A percentile compares a stretch with the other conserved stretches of the same genome.
Conservation (phyloP, 2,888 invertebrate species). For the Cryptus armator region DNA sequence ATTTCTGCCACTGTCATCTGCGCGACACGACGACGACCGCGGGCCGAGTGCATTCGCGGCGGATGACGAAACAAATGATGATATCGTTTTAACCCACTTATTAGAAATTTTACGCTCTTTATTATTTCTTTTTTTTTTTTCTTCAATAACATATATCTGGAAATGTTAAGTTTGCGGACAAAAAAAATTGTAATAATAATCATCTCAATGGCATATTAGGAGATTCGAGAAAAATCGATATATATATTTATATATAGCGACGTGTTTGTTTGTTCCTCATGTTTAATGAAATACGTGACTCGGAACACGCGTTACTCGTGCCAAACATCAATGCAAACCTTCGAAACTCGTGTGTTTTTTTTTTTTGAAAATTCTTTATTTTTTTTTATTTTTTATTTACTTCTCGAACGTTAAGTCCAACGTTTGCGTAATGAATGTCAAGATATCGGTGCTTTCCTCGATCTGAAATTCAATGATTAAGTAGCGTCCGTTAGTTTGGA, state of each 20-base stretch:
- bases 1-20: slow-evolving; percentile 29
- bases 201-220: not conserved
- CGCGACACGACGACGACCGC: not conserved
- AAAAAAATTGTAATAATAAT: not conserved
- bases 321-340: slow-evolving; percentile 11
- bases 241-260: not conserved
- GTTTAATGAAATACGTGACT: slow-evolving; percentile 24
- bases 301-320: slow-evolving; percentile 7
- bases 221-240: slow-evolving; percentile 1
- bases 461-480: slow-evolving; percentile 89
- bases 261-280: not conserved
- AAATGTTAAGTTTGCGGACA: slow-evolving; percentile 28
- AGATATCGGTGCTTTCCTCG: slow-evolving; percentile 96
- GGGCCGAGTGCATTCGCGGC: not conserved
- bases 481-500: not conserved
- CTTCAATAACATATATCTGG: slow-evolving; percentile 10
- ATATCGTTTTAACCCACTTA: slow-evolving; percentile 24
- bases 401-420: slow-evolving; percentile 88
- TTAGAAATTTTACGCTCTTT: slow-evolving; percentile 29
- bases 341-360: slow-evolving; percentile 11
- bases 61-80: not conserved
- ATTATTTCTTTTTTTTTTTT: not conserved
- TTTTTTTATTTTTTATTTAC: slow-evolving; percentile 57
- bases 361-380: not conserved
- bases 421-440: slow-evolving; percentile 92